phyloP scores from a whole-genome alignment of 2,797 vertebrate species.

The Hemibagrus guttatus region DNA sequence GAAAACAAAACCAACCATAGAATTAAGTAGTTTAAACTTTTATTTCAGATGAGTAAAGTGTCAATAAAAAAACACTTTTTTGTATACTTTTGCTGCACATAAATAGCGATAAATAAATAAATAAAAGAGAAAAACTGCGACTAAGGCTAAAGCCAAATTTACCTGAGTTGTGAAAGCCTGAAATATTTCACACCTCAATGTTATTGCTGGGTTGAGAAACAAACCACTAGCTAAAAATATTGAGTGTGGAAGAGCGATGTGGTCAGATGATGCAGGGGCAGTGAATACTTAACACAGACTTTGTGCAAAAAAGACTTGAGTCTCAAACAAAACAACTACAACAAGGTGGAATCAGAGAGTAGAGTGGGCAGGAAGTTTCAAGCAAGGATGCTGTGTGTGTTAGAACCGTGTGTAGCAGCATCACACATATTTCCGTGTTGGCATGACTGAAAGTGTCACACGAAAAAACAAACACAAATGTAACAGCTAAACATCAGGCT shows the following conservation, averaged over 20 bases:
- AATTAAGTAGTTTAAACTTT: neutral
- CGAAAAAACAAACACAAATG: neutral
- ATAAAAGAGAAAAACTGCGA: neutral
- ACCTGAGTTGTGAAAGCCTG: neutral
- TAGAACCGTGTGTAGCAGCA: neutral
- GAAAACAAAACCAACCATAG: slow-evolving; percentile 8
- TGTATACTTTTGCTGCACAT: no score
- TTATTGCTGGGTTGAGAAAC: neutral
- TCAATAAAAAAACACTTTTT: neutral
- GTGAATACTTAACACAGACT: neutral
- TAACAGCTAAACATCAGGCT: neutral
- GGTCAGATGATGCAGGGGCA: neutral
- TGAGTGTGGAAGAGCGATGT: neutral
- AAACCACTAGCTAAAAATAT: no score
- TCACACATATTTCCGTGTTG: neutral
- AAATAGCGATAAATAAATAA: no score
- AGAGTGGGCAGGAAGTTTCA: neutral
- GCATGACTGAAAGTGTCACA: neutral
- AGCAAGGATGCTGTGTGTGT: neutral
- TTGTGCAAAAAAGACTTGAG: neutral
- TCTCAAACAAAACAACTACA: neutral
- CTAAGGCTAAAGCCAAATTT: neutral
- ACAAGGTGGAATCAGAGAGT: neutral
- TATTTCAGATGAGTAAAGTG: neutral
- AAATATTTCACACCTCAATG: neutral